These are phyloP conservation scores for Cephalopterus ornatus DNA, from an alignment of 2,113 vertebrate species.

Conservation along the genomic window DNA sequence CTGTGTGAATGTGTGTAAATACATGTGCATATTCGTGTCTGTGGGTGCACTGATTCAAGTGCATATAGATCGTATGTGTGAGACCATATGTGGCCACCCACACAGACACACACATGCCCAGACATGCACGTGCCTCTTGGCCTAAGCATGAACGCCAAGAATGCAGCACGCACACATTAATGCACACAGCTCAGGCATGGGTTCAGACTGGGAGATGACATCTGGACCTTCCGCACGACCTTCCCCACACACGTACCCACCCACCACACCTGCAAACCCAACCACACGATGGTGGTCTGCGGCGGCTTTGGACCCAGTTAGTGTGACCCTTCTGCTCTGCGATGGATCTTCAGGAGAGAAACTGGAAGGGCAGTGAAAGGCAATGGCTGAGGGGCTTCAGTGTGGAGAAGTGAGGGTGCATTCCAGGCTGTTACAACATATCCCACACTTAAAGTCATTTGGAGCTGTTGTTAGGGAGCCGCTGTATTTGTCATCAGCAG, in stretches of 20 bases:
- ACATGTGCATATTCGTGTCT: neutral
- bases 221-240: neutral
- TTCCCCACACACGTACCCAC: accelerated
- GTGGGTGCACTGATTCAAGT: neutral
- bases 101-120: neutral
- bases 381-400: neutral
- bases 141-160: accelerated
- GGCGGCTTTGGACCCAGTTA: neutral
- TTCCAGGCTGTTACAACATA: slow-evolving; percentile 4
- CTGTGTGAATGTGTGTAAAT: neutral
- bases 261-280: neutral
- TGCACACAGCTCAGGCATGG: no score
- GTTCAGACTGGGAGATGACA: neutral
- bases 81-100: neutral
- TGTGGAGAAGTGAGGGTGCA: neutral
- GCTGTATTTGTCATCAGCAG: neutral
- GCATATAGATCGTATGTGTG: neutral
- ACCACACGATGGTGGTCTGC: neutral
- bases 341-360: neutral
- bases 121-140: neutral
- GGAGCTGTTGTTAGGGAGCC: neutral
- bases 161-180: accelerated
- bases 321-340: neutral
- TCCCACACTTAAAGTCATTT: neutral
- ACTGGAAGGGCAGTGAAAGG: neutral